These are phyloP conservation scores for Mixornis gularis DNA, from an alignment of 2,113 vertebrate species.

Conservation along the genomic window DNA sequence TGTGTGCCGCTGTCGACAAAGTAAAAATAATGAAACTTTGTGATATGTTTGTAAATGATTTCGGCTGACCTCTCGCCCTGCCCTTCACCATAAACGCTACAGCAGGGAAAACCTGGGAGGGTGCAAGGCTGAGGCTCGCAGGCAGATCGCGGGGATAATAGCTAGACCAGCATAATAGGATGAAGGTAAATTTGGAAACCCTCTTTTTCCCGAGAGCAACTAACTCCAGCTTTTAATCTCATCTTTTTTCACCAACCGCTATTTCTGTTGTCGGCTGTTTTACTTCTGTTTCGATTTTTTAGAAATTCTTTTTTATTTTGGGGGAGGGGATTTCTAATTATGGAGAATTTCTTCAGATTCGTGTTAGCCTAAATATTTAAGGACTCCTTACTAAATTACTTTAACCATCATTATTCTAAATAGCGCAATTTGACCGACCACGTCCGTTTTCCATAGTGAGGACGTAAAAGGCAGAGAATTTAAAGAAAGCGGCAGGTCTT, in stretches of 20 bases:
- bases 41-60: slow-evolving; percentile 96
- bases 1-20: slow-evolving; percentile 81
- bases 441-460: background rate
- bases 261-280: slow-evolving; percentile 11
- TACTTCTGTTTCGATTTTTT: slow-evolving; percentile 13
- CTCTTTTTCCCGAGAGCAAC: slow-evolving; percentile 1
- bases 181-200: slow-evolving; percentile 63
- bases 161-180: slow-evolving; percentile 41
- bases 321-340: background rate
- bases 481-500: slow-evolving; percentile 34
- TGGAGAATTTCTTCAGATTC: background rate
- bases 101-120: slow-evolving; percentile 63
- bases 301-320: background rate
- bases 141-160: slow-evolving; percentile 42
- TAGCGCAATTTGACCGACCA: background rate
- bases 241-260: background rate
- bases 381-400: background rate
- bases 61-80: slow-evolving; percentile 85
- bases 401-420: background rate
- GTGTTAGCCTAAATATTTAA: background rate
- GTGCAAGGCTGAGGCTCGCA: slow-evolving; percentile 54
- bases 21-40: slow-evolving; percentile 91
- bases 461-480: background rate
- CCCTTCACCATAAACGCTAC: slow-evolving; percentile 78
- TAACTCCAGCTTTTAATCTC: slow-evolving; percentile 32